These are phyloP conservation scores for Mus musculus DNA, from an alignment of 2,113 vertebrate species.

Conservation along the genomic window GRCm39 chr12:17519001-17519500, in stretches of 20 bases:
- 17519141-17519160: background rate
- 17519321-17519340: slow-evolving; percentile 44
- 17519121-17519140: background rate
- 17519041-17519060: too few species aligned
- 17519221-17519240: background rate
- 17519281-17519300: background rate
- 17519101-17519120: background rate
- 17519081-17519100: too few species aligned
- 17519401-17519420: background rate
- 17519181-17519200: too few species aligned
- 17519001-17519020: background rate
- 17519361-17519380: background rate
- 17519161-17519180: background rate
- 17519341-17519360: slow-evolving; percentile 40
- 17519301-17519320: slow-evolving; percentile 36
- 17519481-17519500: background rate
- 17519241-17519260: background rate
- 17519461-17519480: background rate
- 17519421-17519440: background rate
- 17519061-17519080: too few species aligned
- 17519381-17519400: background rate
- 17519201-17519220: background rate
- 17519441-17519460: background rate
- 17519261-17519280: background rate
- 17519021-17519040: background rate